These are phyloP conservation scores for Psophia crepitans DNA, from an alignment of 2,113 vertebrate genomes.

Conservation along the genomic window DNA sequence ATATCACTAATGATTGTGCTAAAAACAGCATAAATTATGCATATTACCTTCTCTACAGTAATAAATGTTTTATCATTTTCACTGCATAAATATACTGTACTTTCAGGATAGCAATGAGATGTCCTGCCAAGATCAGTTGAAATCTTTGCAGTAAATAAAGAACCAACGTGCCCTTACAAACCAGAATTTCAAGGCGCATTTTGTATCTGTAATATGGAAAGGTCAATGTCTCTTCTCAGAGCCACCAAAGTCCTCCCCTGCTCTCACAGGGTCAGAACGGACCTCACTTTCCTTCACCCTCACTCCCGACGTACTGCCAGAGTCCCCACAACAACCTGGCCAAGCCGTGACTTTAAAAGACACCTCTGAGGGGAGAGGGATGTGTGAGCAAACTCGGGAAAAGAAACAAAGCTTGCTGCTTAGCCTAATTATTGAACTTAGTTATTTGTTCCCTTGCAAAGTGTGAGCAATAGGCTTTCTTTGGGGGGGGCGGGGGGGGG, in stretches of 20 bases:
- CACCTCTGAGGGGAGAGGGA: conserved; percentile 7
- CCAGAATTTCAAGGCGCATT: conserved; percentile 77
- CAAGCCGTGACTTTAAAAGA: conserved; percentile 35
- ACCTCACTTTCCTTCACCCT: neutral
- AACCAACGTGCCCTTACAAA: conserved; percentile 79
- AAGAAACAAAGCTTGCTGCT: conserved; percentile 17
- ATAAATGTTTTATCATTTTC: conserved; percentile 99
- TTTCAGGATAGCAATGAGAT: conserved; percentile 87
- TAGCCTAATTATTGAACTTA: neutral
- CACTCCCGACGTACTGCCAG: neutral
- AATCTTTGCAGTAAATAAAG: conserved; percentile 89
- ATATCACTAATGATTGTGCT: conserved; percentile 99
- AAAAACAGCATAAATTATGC: conserved; percentile 99
- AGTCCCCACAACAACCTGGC: conserved; percentile 49
- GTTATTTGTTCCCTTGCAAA: neutral
- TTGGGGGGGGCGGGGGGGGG: too few species aligned
- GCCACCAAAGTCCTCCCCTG: conserved; percentile 34
- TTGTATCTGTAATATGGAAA: conserved; percentile 72
- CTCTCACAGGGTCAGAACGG: neutral
- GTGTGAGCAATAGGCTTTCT: neutral
- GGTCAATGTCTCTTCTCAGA: conserved; percentile 61
- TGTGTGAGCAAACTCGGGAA: neutral
- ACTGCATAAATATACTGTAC: conserved; percentile 96
- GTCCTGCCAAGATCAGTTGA: conserved; percentile 89
- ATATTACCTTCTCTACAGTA: conserved; percentile 99